These are phyloP conservation scores for Tapera naevia DNA, from an alignment of 2,797 vertebrate genomes.

Conservation along the genomic window DNA sequence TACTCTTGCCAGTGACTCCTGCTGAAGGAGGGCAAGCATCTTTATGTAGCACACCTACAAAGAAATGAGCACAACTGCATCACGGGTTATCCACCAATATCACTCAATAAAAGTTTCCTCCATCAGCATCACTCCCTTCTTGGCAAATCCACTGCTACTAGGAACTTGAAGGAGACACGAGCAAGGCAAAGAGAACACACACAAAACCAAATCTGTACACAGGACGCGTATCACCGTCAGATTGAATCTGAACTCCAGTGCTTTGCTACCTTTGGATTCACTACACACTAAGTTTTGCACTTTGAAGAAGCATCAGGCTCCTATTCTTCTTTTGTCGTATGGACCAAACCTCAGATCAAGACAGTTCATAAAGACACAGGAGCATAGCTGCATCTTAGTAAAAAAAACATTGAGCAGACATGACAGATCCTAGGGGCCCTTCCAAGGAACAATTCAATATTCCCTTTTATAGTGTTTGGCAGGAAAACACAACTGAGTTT, in stretches of 20 bases:
- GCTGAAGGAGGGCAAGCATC: neutral
- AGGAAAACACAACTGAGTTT: slow-evolving; percentile 48
- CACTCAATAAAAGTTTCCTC: neutral
- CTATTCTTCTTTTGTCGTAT: neutral
- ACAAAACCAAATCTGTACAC: neutral
- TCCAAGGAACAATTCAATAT: slow-evolving; percentile 59
- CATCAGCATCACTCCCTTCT: neutral
- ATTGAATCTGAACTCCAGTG: neutral
- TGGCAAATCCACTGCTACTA: neutral
- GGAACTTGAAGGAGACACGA: neutral
- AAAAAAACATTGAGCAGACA: neutral
- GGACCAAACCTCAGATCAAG: neutral
- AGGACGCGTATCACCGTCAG: neutral
- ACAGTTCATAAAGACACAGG: neutral
- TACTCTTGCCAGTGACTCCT: neutral
- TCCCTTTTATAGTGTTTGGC: slow-evolving; percentile 67
- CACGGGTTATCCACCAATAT: neutral
- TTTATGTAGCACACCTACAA: neutral
- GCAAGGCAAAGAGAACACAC: neutral
- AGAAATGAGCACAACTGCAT: neutral
- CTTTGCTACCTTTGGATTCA: neutral
- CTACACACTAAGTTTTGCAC: neutral
- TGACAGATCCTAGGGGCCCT: slow-evolving; percentile 50
- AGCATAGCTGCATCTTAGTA: slow-evolving; percentile 4
- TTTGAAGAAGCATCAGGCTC: neutral